Conservation (phyloP, 2,888 invertebrate genomes). For the Nysson spinosus region DNA sequence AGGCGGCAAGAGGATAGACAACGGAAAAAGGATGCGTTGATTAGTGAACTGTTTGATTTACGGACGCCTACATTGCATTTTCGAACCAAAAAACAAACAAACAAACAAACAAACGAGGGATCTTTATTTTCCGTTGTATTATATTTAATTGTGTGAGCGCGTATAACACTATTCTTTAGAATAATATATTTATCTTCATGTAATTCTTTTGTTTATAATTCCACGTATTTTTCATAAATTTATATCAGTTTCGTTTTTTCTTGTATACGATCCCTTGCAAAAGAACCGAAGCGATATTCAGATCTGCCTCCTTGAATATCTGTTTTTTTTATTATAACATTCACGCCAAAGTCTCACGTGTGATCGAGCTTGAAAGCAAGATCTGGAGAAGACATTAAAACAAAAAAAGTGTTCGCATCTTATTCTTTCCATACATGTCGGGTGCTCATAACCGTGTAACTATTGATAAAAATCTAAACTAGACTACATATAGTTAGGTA, state of each 20-base stretch:
- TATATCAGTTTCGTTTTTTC: slow-evolving; percentile 7
- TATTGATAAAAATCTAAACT: slow-evolving; percentile 42
- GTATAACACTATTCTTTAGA: slow-evolving; percentile 38
- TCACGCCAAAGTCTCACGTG: slow-evolving; percentile 26
- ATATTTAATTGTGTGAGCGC: slow-evolving; percentile 30
- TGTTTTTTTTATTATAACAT: slow-evolving; percentile 27
- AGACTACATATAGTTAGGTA: slow-evolving; percentile 43
- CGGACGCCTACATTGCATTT: slow-evolving; percentile 24
- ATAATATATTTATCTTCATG: slow-evolving; percentile 48
- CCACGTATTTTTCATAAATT: slow-evolving; percentile 32
- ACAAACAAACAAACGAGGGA: slow-evolving; percentile 32
- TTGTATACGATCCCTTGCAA: slow-evolving; percentile 36
- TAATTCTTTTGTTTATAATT: slow-evolving; percentile 39
- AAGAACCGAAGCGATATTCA: slow-evolving; percentile 20
- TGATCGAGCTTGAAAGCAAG: slow-evolving; percentile 27
- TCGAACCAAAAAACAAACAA: no score
- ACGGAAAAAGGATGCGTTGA: slow-evolving; percentile 1
- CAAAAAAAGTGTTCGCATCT: slow-evolving; percentile 24
- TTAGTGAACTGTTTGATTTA: slow-evolving; percentile 15
- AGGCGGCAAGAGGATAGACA: slow-evolving; percentile 3
- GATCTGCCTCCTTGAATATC: not conserved
- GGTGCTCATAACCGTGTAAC: slow-evolving; percentile 40
- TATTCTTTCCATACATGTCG: slow-evolving; percentile 38
- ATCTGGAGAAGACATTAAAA: slow-evolving; percentile 24
- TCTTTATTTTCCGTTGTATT: slow-evolving; percentile 41